A percentile compares a stretch with the other conserved stretches of the same genome.
These are phyloP conservation scores for Nemotelus nigrinus DNA, from an alignment of 2,888 invertebrate genomes.

Conservation along the genomic window DNA sequence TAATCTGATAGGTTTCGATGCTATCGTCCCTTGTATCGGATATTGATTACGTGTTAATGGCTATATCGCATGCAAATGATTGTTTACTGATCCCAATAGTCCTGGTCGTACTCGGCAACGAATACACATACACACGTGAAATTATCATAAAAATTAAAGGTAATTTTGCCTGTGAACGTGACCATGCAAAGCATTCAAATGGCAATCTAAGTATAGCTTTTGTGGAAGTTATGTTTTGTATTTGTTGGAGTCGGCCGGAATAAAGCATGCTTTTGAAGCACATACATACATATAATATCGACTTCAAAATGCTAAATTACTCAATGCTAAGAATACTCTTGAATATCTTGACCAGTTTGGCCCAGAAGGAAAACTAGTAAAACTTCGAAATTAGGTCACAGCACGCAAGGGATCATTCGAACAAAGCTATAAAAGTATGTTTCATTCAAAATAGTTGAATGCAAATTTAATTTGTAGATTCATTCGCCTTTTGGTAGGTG, in stretches of 20 bases:
- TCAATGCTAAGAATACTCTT: too few species aligned
- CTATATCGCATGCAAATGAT: conserved; percentile 49
- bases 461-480: too few species aligned
- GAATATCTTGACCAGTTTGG: too few species aligned
- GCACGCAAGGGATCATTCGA: too few species aligned
- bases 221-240: not conserved
- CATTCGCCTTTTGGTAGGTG: too few species aligned
- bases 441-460: too few species aligned
- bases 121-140: not conserved
- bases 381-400: too few species aligned
- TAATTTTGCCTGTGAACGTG: conserved; percentile 9
- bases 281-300: not conserved
- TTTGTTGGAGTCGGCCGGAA: not conserved
- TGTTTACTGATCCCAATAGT: conserved; percentile 39
- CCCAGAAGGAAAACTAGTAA: too few species aligned
- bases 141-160: conserved; percentile 30
- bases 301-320: too few species aligned
- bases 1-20: conserved; percentile 43
- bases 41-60: conserved; percentile 50
- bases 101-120: not conserved
- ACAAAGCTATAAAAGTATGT: too few species aligned
- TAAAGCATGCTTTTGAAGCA: not conserved
- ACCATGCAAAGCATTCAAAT: not conserved
- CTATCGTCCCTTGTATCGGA: conserved; percentile 44
- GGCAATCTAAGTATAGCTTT: not conserved